Evolutionary conservation across 2,797 vertebrate genomes (phyloP), one percentile per base, ranked within the genome.

Genomic region (Melanotaenia boesemani): DNA sequence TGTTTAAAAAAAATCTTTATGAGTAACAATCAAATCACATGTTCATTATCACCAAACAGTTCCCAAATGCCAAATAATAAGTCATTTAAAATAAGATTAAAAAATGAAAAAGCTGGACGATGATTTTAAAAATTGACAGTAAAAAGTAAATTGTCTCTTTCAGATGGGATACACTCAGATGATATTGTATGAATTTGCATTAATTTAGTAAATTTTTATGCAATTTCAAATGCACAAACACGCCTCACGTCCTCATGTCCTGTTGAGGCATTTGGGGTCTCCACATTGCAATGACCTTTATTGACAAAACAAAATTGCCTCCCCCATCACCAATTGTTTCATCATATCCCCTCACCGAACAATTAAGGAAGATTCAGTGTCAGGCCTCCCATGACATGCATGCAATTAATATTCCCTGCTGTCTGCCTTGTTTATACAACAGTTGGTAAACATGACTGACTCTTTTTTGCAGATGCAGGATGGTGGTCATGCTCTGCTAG

Each of bases 401-500:
- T 72, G 71, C 79, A 88, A 89, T 91, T 91, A 88, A 87, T 86
- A 89, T 87, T 80, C 88, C 77, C 74, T 46, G 70, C 76, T 75
- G 83, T 86, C 77, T 82, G 61, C 48, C 8, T 74, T 86, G 88
- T 88, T 90, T 87, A 74, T 70, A 86, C 86, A 87, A 52, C 86
- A 85, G 61, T 80, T 74, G 71, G 89, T 88, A 92, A 91, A 90
- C 88, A 88, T 82, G 88, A 84, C 75, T 84, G 85, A 86, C 87
- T 88, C 80, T 83, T 82, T 50, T 50, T 79, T 81, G 79, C 87
- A 90, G 89, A 88, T 89, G 87, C 87, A 88, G 74, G 71, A 76
- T 83, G 80, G 72, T 83, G 84, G 85, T 87, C 89, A 90, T 83
- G 88, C 89, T 92, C 84, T 73, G 88, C 77, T 86, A 81, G 77